Evolutionary conservation across 2,888 invertebrate genomes (phyloP).

Genomic region (Cecidostiba fungosa): DNA sequence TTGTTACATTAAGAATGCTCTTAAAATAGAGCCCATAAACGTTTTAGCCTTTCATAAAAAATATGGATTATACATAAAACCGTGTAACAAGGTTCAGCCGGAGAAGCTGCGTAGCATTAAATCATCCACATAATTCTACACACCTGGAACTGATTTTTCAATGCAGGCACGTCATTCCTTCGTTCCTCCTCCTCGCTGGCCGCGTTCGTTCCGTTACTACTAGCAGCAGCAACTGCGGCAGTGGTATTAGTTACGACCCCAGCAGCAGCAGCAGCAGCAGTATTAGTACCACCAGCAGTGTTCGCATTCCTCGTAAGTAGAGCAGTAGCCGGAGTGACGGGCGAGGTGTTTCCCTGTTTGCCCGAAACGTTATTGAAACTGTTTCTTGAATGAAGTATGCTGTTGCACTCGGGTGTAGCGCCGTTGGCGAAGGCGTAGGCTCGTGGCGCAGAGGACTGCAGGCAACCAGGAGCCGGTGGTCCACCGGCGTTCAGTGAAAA

Average conservation of each 20-base stretch:
- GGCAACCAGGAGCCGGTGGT: not conserved
- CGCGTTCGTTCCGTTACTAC: slow-evolving; percentile 4
- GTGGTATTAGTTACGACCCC: not conserved
- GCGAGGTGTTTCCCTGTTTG: not conserved
- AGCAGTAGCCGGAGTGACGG: not conserved
- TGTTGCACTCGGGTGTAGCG: slow-evolving; percentile 60
- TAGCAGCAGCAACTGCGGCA: not conserved
- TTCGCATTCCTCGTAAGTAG: not conserved
- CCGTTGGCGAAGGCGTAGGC: slow-evolving; percentile 69
- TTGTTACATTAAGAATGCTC: too few species aligned
- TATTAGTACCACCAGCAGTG: not conserved
- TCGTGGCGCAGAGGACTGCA: slow-evolving; percentile 27
- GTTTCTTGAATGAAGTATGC: slow-evolving; percentile 71
- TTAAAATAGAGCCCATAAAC: too few species aligned
- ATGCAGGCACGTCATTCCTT: slow-evolving; percentile 50
- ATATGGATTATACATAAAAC: too few species aligned
- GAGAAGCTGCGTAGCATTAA: not conserved
- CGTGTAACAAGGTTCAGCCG: not conserved
- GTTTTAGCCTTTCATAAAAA: too few species aligned
- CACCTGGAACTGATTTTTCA: slow-evolving; percentile 61
- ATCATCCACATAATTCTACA: not conserved
- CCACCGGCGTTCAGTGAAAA: not conserved
- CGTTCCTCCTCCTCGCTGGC: slow-evolving; percentile 57
- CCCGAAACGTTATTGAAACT: slow-evolving; percentile 33
- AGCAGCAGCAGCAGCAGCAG: not conserved